Evolutionary conservation across 2,797 vertebrate genomes (phyloP).

Genomic region (Huso huso): DNA sequence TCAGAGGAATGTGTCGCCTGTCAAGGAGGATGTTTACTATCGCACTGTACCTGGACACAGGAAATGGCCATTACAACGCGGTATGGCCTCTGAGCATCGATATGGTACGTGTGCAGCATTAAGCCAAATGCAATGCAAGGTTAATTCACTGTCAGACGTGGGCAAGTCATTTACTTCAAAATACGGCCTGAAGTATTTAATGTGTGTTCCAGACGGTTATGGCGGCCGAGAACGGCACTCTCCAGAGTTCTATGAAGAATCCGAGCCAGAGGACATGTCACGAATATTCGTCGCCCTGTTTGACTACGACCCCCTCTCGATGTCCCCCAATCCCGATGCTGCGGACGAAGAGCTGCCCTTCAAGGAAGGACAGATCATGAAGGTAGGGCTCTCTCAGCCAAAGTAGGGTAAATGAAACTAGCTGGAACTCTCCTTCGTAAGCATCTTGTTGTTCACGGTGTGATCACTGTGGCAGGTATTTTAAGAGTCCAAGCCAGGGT

Average conservation of each 20-base stretch:
- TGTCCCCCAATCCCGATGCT: conserved; percentile 96
- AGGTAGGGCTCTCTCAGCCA: conserved; percentile 50
- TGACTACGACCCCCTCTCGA: conserved; percentile 91
- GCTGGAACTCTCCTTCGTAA: no score
- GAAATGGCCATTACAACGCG: conserved; percentile 75
- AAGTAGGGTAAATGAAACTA: no score
- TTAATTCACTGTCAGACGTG: no score
- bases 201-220: conserved; percentile 70
- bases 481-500: no score
- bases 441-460: no score
- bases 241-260: conserved; percentile 81
- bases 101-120: conserved; percentile 72
- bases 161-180: no score
- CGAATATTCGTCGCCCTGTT: conserved; percentile 95
- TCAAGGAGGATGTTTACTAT: conserved; percentile 84
- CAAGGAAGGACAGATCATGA: conserved; percentile 95
- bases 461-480: no score
- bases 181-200: background rate
- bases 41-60: conserved; percentile 74
- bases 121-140: conserved; percentile 22
- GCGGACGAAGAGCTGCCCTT: conserved; percentile 93
- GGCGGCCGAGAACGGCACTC: conserved; percentile 69
- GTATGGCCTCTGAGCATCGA: conserved; percentile 69
- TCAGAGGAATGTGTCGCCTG: conserved; percentile 83
- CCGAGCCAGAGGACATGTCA: conserved; percentile 72